phyloP scores from a whole-genome alignment of 2,888 invertebrate genomes.

The Heliconius ismenius region DNA sequence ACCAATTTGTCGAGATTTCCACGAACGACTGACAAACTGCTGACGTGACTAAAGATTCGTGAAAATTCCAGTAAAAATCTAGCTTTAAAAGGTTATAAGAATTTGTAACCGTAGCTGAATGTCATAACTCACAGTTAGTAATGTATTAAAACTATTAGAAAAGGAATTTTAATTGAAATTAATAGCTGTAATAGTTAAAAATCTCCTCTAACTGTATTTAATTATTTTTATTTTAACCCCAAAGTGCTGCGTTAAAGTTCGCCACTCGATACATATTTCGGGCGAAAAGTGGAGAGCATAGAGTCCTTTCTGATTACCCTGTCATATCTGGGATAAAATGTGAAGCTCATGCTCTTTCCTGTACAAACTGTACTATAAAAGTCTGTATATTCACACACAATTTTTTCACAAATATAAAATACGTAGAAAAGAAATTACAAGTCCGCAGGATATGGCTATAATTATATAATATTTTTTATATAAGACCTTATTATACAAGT shows the following conservation, averaged over 20 bases:
- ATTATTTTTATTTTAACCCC: not conserved
- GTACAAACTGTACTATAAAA: too few species aligned
- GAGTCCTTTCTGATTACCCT: not conserved
- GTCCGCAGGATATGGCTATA: not conserved
- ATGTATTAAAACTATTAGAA: not conserved
- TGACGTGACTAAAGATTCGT: slow-evolving; percentile 30
- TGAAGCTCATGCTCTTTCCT: not conserved
- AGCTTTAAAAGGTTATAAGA: slow-evolving; percentile 16
- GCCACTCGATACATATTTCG: not conserved
- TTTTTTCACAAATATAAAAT: not conserved
- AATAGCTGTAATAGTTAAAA: not conserved
- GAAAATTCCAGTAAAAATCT: slow-evolving; percentile 21
- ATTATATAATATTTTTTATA: not conserved
- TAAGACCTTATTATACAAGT: not conserved
- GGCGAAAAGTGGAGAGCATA: not conserved
- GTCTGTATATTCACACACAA: too few species aligned
- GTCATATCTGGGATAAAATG: not conserved
- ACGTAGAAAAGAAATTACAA: not conserved
- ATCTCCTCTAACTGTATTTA: too few species aligned
- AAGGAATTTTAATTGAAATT: not conserved
- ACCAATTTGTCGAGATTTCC: slow-evolving; percentile 40
- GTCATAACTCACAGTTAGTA: slow-evolving; percentile 2
- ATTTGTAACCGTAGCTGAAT: slow-evolving; percentile 6
- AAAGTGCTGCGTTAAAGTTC: not conserved
- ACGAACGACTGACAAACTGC: slow-evolving; percentile 40